Base-by-base conservation (phyloP, 2,888 invertebrate genomes). In the Caenorhabditis auriculariae region DNA sequence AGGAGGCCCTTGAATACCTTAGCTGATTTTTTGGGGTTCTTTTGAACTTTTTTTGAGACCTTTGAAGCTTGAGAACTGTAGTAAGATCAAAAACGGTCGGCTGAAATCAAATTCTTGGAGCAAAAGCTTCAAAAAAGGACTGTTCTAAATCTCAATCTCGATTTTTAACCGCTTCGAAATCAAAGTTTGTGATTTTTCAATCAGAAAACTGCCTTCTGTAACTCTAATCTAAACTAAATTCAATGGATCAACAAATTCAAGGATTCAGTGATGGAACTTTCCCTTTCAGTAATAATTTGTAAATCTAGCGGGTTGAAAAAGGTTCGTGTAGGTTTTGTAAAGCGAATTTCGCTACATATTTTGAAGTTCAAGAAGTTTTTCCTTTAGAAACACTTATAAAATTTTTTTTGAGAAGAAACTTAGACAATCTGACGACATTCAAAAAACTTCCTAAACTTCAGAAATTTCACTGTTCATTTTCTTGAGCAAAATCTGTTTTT, bases 1-100 rank as follows among this genome's bases (percentile, higher is more conserved):
- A 84, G 93, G 98, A 12, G 98, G 98, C 1, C 98, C 96, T 65
- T 91, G 87, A 69, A 82, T 69, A 32, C 81, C 80, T 42, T 66
- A 72, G 42, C 73, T 72, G 58, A 67, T 68, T 26, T 26, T 4
- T 9, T 4, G 6, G 3, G n/a, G n/a, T 35, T 35, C n/a, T 12
- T 15, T 15, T 35, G 35, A 35, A 35, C 35, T 35, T 35, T 35
- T 35, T n/a, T 35, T 12, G n/a, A n/a, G n/a, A n/a, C n/a, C n/a
- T n/a, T n/a, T n/a, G n/a, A n/a, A n/a, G n/a, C n/a, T n/a, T 39
- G 28, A 21, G 23, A 45, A 21, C 37, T 7, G n/a, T n/a, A n/a
- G n/a, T n/a, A n/a, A n/a, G n/a, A n/a, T n/a, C n/a, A n/a, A n/a
- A n/a, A n/a, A n/a, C n/a, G n/a, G n/a, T n/a, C n/a, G n/a, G n/a